phyloP scores from a whole-genome alignment of 2,113 vertebrate species.

The Strix aluco region DNA sequence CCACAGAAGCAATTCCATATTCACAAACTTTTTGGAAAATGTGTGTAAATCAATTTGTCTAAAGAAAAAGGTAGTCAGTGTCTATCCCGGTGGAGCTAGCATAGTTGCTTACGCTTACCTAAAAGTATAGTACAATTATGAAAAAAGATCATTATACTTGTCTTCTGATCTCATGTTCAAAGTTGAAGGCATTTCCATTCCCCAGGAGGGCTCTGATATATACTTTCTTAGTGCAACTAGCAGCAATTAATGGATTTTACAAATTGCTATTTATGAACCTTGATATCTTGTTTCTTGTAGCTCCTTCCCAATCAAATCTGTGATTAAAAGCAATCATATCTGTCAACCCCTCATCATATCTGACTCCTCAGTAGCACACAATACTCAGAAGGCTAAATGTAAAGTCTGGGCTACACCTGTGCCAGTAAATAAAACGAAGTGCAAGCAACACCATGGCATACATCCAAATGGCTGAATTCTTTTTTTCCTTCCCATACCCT shows the following conservation, averaged over 20 bases:
- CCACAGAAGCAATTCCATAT: neutral
- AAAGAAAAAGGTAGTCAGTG: neutral
- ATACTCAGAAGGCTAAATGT: neutral
- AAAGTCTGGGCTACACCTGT: neutral
- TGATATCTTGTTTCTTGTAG: neutral
- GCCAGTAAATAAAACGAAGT: neutral
- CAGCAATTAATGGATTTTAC: neutral
- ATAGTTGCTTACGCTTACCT: neutral
- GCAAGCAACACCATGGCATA: neutral
- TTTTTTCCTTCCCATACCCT: neutral
- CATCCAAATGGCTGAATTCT: neutral
- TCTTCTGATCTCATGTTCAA: neutral
- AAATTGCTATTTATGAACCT: neutral
- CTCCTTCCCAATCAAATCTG: neutral
- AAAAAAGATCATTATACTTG: neutral
- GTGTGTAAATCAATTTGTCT: neutral
- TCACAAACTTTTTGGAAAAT: neutral
- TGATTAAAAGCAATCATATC: neutral
- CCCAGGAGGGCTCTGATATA: neutral
- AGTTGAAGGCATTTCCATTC: neutral
- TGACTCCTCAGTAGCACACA: neutral
- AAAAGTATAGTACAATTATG: neutral
- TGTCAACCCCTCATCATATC: neutral
- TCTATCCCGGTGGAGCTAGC: neutral
- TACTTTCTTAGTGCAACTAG: neutral